phyloP scores from a whole-genome alignment of 1,140 invertebrate genomes.

The Trachymyrmex septentrionalis region DNA sequence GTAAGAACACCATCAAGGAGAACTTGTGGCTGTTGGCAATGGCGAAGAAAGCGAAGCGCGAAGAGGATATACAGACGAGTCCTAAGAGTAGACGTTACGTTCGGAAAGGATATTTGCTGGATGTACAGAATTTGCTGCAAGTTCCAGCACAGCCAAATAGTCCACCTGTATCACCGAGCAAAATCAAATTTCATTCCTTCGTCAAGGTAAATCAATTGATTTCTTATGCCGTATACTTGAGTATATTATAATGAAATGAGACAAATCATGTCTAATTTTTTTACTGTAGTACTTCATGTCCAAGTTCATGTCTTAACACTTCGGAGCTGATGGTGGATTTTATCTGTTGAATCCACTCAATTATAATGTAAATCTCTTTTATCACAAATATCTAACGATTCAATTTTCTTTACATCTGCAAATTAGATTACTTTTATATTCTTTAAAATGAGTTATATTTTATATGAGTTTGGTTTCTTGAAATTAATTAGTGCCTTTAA shows the following conservation, averaged over 20 bases:
- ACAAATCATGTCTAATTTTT: background rate
- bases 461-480: too few relatives aligned
- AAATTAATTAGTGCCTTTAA: too few relatives aligned
- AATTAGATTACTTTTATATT: too few relatives aligned
- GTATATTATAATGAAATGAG: background rate
- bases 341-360: too few relatives aligned
- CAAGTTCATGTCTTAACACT: too few relatives aligned
- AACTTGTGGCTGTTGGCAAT: conserved; percentile 78
- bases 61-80: conserved; percentile 73
- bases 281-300: too few relatives aligned
- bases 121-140: conserved; percentile 81
- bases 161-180: conserved; percentile 85
- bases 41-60: conserved; percentile 77
- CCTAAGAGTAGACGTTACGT: conserved; percentile 77
- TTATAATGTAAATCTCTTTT: too few relatives aligned
- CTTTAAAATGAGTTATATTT: too few relatives aligned
- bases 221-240: background rate
- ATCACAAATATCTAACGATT: too few relatives aligned
- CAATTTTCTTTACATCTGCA: too few relatives aligned
- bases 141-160: conserved; percentile 77
- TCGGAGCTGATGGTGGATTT: too few relatives aligned
- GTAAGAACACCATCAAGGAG: conserved; percentile 82
- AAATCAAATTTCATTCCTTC: conserved; percentile 85
- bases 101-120: conserved; percentile 79
- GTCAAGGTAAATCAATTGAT: conserved; percentile 81